These are phyloP conservation scores for Nemotelus pantherinus DNA, from an alignment of 2,888 invertebrate genomes.

Conservation along the genomic window DNA sequence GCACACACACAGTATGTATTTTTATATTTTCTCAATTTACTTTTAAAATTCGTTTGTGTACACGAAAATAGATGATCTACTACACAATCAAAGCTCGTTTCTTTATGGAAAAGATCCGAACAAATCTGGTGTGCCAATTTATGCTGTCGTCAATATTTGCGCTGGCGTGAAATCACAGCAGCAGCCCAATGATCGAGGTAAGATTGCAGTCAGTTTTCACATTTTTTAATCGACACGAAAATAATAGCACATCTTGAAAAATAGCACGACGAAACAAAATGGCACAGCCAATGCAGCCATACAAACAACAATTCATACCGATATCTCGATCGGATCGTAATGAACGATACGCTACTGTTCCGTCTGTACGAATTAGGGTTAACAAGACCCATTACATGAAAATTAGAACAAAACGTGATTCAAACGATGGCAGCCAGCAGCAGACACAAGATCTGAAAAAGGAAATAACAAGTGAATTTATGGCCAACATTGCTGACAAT, in stretches of 20 bases:
- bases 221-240: too few species aligned
- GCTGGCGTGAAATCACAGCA: constrained; percentile 44
- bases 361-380: background rate
- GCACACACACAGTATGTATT: background rate
- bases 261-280: too few species aligned
- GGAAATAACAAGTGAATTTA: constrained; percentile 59
- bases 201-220: too few species aligned
- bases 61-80: constrained; percentile 56
- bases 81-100: constrained; percentile 67
- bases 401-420: constrained; percentile 27
- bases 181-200: constrained; percentile 11
- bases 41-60: constrained; percentile 48
- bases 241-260: too few species aligned
- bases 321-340: constrained; percentile 14
- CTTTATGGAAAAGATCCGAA: constrained; percentile 71
- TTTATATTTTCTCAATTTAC: background rate
- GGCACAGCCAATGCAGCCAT: background rate
- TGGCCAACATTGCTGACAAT: constrained; percentile 62
- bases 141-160: constrained; percentile 70
- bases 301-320: constrained; percentile 29
- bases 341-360: constrained; percentile 1
- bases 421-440: background rate
- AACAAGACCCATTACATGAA: constrained; percentile 28
- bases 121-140: constrained; percentile 68
- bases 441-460: constrained; percentile 46